These are phyloP conservation scores for Emmelina monodactyla DNA, from an alignment of 2,888 invertebrate species.

Conservation along the genomic window DNA sequence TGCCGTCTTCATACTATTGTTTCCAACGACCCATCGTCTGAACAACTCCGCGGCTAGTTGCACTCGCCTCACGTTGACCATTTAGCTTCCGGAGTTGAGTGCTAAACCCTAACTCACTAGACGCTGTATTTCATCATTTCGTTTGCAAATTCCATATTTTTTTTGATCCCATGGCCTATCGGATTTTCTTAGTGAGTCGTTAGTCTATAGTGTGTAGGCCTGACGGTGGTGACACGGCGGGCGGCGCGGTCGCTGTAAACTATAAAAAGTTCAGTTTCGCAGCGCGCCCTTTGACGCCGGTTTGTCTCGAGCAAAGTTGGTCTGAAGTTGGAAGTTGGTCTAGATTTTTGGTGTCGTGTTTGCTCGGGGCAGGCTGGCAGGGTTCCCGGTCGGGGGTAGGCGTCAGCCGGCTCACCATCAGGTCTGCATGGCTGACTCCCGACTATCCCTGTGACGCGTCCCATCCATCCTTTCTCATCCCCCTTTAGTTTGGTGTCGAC, in stretches of 20 bases:
- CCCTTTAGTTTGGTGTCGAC: too few species aligned
- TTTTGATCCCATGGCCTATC: conserved; percentile 51
- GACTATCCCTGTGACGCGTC: background rate
- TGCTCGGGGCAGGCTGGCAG: conserved; percentile 20
- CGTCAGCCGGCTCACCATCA: conserved; percentile 40
- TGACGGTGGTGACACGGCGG: conserved; percentile 53
- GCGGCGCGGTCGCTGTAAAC: conserved; percentile 31
- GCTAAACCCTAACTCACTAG: too few species aligned
- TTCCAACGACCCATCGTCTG: too few species aligned
- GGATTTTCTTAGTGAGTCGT: conserved; percentile 62
- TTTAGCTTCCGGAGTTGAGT: too few species aligned
- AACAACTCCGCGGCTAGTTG: too few species aligned
- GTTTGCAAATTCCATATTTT: conserved; percentile 35
- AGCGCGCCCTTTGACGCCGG: too few species aligned
- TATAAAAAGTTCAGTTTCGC: too few species aligned
- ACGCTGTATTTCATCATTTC: conserved; percentile 62
- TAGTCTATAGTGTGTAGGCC: conserved; percentile 62
- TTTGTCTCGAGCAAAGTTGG: too few species aligned
- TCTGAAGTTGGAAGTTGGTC: too few species aligned
- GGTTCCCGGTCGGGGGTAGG: conserved; percentile 19
- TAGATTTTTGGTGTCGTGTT: too few species aligned
- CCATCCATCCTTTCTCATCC: background rate
- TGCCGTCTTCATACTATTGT: too few species aligned
- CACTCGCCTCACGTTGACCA: too few species aligned
- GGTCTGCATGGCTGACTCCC: conserved; percentile 47